A percentile compares a stretch with the other conserved stretches of the same genome.
Evolutionary conservation across 2,113 vertebrate genomes (phyloP).

Genomic region (Manacus vitellinus): DNA sequence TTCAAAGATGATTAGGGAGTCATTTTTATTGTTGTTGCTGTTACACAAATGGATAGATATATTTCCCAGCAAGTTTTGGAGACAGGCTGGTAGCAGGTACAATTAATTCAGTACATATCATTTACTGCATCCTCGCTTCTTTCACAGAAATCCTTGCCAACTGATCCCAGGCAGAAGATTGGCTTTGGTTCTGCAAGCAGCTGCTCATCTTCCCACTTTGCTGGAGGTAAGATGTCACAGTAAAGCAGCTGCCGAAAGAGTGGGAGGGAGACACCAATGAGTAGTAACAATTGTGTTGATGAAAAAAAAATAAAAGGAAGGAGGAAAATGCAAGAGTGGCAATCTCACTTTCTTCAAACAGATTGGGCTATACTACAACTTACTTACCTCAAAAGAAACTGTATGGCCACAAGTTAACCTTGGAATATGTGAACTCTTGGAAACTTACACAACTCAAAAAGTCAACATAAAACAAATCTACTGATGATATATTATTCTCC

Average conservation of each 20-base stretch:
- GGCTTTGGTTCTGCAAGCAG: slow-evolving; percentile 51
- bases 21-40: slow-evolving; percentile 51
- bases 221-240: slow-evolving; percentile 63
- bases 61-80: slow-evolving; percentile 46
- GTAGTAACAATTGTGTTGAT: slow-evolving; percentile 36
- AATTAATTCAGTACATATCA: slow-evolving; percentile 59
- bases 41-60: slow-evolving; percentile 14
- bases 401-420: neutral
- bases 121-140: slow-evolving; percentile 39
- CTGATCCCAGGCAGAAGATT: slow-evolving; percentile 61
- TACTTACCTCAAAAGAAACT: slow-evolving; percentile 13
- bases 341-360: slow-evolving; percentile 21
- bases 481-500: neutral
- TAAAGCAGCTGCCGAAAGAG: slow-evolving; percentile 60
- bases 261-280: slow-evolving; percentile 27
- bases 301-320: neutral
- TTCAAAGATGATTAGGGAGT: slow-evolving; percentile 45
- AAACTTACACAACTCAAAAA: neutral
- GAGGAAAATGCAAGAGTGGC: neutral
- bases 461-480: neutral
- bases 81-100: slow-evolving; percentile 38
- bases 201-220: slow-evolving; percentile 61
- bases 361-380: neutral
- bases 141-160: slow-evolving; percentile 57
- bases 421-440: neutral